phyloP scores from a whole-genome alignment of 2,113 vertebrate genomes.

The Oncorhynchus kisutch region DNA sequence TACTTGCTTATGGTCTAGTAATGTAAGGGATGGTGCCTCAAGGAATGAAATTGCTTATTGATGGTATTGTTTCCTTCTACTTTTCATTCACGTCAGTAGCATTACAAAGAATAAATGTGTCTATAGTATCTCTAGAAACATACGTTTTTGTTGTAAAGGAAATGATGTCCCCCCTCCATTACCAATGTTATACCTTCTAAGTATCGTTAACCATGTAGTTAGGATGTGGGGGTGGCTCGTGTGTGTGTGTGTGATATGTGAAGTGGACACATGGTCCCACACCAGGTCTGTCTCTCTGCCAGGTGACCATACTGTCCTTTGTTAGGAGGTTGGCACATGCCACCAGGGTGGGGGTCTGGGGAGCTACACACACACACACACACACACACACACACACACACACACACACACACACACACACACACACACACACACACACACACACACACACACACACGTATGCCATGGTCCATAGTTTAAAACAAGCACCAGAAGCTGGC shows the following conservation, averaged over 20 bases:
- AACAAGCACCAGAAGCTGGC: neutral
- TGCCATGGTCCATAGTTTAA: neutral
- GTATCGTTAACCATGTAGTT: too few relatives aligned
- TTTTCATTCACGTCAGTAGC: neutral
- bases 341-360: neutral
- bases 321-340: constrained; percentile 45
- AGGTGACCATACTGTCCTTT: constrained; percentile 64
- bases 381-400: constrained; percentile 1
- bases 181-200: too few relatives aligned
- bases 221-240: neutral
- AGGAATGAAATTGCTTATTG: neutral
- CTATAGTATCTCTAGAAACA: too few relatives aligned
- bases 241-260: constrained; percentile 15
- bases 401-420: neutral
- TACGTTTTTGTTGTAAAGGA: too few relatives aligned
- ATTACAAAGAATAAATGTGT: too few relatives aligned
- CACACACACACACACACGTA: neutral
- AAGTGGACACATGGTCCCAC: constrained; percentile 63
- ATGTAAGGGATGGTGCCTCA: neutral
- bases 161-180: too few relatives aligned
- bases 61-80: neutral
- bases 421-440: neutral
- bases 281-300: constrained; percentile 48
- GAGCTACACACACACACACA: neutral
- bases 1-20: neutral